Conservation (phyloP, 1,140 invertebrate species). For the Drosophila sp. region DNA sequence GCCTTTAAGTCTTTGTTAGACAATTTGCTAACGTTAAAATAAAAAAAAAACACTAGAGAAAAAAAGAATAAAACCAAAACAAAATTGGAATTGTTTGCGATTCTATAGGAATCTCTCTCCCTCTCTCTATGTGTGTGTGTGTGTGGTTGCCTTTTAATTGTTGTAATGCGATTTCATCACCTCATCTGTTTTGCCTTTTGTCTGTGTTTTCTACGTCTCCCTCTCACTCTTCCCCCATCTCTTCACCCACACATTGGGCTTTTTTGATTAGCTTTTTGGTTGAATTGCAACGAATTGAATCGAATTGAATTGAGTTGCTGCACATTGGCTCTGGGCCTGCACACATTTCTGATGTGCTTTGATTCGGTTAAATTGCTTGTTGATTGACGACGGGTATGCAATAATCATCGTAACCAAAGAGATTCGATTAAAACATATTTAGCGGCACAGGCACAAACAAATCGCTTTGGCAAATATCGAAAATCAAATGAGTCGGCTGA, state of each 20-base stretch:
- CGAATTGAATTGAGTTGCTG: not conserved
- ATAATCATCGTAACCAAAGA: constrained; percentile 5
- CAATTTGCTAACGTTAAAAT: constrained; percentile 62
- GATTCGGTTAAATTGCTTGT: not conserved
- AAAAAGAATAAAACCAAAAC: constrained; percentile 7
- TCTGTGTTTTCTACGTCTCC: not conserved
- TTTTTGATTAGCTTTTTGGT: constrained; percentile 44
- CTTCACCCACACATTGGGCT: not conserved
- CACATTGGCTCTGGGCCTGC: constrained; percentile 2
- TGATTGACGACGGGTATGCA: not conserved
- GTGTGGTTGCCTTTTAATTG: constrained; percentile 56
- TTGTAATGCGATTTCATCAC: constrained; percentile 68
- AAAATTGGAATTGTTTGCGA: constrained; percentile 19
- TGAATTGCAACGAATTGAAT: constrained; percentile 29
- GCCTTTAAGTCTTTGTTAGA: constrained; percentile 80
- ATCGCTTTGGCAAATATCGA: not conserved
- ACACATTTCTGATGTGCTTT: constrained; percentile 2
- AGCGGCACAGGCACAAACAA: not conserved
- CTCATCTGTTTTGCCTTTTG: constrained; percentile 29
- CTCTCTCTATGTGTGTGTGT: not conserved
- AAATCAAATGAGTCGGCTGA: no score
- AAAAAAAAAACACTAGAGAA: not conserved
- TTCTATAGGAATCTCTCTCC: constrained; percentile 2
- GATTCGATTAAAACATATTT: constrained; percentile 6
- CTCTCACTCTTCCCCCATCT: not conserved